Evolutionary conservation across 2,888 invertebrate species (phyloP), one percentile per base, ranked within the genome.

Genomic region (Entomobrya proxima): DNA sequence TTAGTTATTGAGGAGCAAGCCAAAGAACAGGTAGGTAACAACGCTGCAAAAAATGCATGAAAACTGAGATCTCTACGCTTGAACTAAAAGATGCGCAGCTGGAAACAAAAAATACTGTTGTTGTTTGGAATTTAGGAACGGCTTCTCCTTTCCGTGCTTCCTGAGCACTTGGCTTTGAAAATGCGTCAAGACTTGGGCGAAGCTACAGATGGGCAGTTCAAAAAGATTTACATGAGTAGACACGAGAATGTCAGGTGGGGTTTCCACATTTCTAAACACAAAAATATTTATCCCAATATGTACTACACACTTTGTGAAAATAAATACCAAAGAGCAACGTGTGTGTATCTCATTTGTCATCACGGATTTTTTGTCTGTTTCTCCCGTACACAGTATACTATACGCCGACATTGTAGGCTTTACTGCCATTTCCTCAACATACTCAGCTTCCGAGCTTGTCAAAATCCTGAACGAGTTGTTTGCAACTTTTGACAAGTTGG

Each of bases 351-450:
- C 27, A 77, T 27, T 27, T 55, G 35, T 47, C 47, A 67, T 79
- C n/a, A 24, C 27, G 9, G 21, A 64, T 27, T 69, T 67, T 80
- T 50, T 69, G 27, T 77, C 61, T 13, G 15, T 61, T 37, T 37
- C 83, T 44, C 35, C 69, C 44, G 21, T 67, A 91, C 93, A 88
- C 93, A 97, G 97, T 92, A 98, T 98, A 92, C 94, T 98, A 89
- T 98, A 98, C 92, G 98, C 98, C 32, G 98, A 98, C 93, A 98
- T 98, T 92, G 98, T 98, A 78, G 98, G 98, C 78, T 98, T 98
- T 92, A 98, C 98, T 5, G 98, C 98, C 78, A 97, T 90, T 75
- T 90, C 89, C 11, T 92, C 92, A n/a, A 92, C 92, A 4, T 92
- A 92, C 90, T 92, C 93, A 1, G 93, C 93, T 47, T 92, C 93